Evolutionary conservation across 1,140 invertebrate genomes (phyloP).

Genomic region (Dendrolimus kikuchii): DNA sequence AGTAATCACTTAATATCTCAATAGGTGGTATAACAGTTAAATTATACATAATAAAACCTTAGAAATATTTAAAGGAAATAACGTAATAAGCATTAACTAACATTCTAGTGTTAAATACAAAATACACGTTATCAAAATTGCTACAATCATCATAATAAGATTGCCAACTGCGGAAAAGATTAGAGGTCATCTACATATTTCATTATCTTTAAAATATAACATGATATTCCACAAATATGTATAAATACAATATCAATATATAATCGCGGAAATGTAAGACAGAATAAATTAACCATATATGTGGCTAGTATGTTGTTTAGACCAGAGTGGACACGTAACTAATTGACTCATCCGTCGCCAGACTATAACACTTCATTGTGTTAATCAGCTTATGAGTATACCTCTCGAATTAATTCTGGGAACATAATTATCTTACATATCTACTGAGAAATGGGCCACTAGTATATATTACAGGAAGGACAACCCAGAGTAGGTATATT

Average conservation of each 20-base stretch:
- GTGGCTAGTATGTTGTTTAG: conserved; percentile 6
- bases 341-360: conserved; percentile 19
- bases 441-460: too few species aligned
- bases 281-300: conserved; percentile 15
- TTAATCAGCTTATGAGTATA: conserved; percentile 24
- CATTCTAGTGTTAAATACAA: not conserved
- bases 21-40: too few species aligned
- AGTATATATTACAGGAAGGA: too few species aligned
- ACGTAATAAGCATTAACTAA: too few species aligned
- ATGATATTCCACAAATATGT: not conserved
- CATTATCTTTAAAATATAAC: conserved; percentile 13
- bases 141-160: conserved; percentile 18
- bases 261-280: conserved; percentile 15
- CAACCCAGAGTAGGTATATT: too few species aligned
- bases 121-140: not conserved
- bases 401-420: conserved; percentile 19
- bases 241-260: conserved; percentile 9
- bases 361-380: conserved; percentile 22
- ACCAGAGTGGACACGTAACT: conserved; percentile 6
- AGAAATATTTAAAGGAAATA: too few species aligned
- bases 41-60: too few species aligned
- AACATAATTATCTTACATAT: not conserved
- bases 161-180: conserved; percentile 35
- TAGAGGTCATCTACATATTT: conserved; percentile 26
- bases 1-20: too few species aligned